phyloP scores from a whole-genome alignment of 2,888 invertebrate species.

The Sarcophaga subvicina region DNA sequence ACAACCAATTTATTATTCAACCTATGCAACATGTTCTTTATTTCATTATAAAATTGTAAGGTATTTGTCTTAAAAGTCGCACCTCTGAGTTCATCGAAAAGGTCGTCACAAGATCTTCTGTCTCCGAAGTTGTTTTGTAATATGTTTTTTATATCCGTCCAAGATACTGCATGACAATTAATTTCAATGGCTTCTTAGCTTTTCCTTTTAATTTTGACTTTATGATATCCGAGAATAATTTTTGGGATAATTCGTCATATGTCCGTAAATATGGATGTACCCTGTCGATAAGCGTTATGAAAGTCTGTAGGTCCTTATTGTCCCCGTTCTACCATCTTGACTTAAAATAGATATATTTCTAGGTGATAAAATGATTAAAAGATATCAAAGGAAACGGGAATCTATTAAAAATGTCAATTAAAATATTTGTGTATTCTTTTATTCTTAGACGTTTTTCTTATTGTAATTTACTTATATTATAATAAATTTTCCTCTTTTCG shows the following conservation, averaged over 20 bases:
- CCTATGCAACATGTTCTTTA: not conserved
- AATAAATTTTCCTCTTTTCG: no score
- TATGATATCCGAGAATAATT: not conserved
- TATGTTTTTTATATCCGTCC: conserved; percentile 2
- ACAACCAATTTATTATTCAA: not conserved
- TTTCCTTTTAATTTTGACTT: no score
- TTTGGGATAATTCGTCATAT: not conserved
- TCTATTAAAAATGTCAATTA: no score
- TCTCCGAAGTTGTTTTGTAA: not conserved
- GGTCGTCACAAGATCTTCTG: not conserved
- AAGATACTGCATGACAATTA: not conserved
- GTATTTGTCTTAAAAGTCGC: not conserved
- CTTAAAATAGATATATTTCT: no score
- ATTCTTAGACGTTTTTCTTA: no score
- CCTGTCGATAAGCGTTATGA: not conserved
- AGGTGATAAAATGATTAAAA: no score
- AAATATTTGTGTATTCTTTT: no score
- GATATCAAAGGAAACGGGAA: no score
- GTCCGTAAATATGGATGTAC: not conserved
- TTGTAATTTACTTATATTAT: no score
- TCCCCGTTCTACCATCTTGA: no score
- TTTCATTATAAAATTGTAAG: not conserved
- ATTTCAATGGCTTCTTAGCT: not conserved
- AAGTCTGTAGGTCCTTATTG: no score
- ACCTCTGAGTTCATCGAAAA: not conserved